A percentile compares a stretch with the other conserved stretches of the same genome.
Evolutionary conservation across 2,888 invertebrate genomes (phyloP).

Genomic region (Idaea aversata): DNA sequence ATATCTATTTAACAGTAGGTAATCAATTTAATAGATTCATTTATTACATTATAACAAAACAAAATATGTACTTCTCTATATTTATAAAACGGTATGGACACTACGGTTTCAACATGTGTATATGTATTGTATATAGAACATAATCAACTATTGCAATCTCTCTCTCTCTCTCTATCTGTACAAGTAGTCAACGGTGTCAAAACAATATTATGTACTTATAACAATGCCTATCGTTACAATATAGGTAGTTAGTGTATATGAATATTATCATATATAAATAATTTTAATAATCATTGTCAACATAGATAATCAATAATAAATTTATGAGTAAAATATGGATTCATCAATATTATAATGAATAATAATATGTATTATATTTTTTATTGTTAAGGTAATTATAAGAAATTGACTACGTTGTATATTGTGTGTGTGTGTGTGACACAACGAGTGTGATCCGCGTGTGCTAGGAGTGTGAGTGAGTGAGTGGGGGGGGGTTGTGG

Average conservation of each 20-base stretch:
- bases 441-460: background rate
- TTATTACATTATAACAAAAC: constrained; percentile 73
- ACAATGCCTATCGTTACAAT: constrained; percentile 69
- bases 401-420: constrained; percentile 63
- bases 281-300: constrained; percentile 60
- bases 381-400: constrained; percentile 36
- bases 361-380: background rate
- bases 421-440: constrained; percentile 2
- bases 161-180: constrained; percentile 45
- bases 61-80: constrained; percentile 52
- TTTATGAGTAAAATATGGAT: constrained; percentile 69
- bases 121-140: constrained; percentile 67
- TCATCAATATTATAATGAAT: constrained; percentile 47
- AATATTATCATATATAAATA: constrained; percentile 63
- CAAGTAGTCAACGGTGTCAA: constrained; percentile 57
- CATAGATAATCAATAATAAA: constrained; percentile 48
- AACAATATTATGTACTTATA: constrained; percentile 53
- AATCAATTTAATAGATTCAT: constrained; percentile 69
- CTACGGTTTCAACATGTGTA: constrained; percentile 63
- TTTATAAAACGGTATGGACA: constrained; percentile 54
- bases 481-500: constrained; percentile 34
- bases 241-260: constrained; percentile 57
- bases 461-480: constrained; percentile 15
- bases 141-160: constrained; percentile 65
- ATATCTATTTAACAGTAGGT: constrained; percentile 48